Percentiles rank a stretch among this genome's conserved stretches.
Evolutionary conservation across 2,888 invertebrate genomes (phyloP).

Genomic region (Dorcus parallelipipedus): DNA sequence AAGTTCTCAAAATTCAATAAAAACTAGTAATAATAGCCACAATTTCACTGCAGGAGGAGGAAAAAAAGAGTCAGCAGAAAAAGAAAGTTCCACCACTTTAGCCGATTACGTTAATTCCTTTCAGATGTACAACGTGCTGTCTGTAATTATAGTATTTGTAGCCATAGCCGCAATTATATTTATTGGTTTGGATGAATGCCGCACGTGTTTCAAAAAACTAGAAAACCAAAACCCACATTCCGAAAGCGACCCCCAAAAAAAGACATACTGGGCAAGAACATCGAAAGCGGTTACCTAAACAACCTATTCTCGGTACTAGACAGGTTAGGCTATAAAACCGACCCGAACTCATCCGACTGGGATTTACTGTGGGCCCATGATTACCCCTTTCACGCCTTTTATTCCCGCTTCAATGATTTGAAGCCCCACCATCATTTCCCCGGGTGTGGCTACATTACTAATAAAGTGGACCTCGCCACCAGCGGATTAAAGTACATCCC

Average conservation of each 20-base stretch:
- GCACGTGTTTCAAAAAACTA: slow-evolving; percentile 8
- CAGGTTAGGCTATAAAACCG: slow-evolving; percentile 68
- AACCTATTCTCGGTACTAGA: slow-evolving; percentile 80
- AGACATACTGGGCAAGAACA: slow-evolving; percentile 41
- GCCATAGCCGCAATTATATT: slow-evolving; percentile 8
- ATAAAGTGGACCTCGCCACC: slow-evolving; percentile 86
- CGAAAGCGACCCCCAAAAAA: neutral
- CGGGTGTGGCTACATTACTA: slow-evolving; percentile 88
- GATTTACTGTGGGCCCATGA: slow-evolving; percentile 92
- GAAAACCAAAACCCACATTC: neutral
- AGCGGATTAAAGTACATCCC: slow-evolving; percentile 78
- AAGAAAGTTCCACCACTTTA: too few relatives aligned
- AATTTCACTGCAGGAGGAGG: too few relatives aligned
- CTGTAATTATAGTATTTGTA: slow-evolving; percentile 13
- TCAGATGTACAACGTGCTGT: slow-evolving; percentile 11
- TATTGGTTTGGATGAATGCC: slow-evolving; percentile 13
- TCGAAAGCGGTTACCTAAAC: slow-evolving; percentile 67
- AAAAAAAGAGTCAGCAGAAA: too few relatives aligned
- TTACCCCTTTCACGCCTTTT: slow-evolving; percentile 73
- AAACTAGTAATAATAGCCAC: too few relatives aligned
- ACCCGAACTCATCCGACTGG: slow-evolving; percentile 63
- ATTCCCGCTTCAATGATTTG: slow-evolving; percentile 55
- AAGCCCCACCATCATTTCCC: slow-evolving; percentile 85
- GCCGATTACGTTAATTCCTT: slow-evolving; percentile 4
- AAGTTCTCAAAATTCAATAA: too few relatives aligned